Evolutionary conservation across 2,113 vertebrate species (phyloP).

Genomic region (Trematocara zebra): DNA sequence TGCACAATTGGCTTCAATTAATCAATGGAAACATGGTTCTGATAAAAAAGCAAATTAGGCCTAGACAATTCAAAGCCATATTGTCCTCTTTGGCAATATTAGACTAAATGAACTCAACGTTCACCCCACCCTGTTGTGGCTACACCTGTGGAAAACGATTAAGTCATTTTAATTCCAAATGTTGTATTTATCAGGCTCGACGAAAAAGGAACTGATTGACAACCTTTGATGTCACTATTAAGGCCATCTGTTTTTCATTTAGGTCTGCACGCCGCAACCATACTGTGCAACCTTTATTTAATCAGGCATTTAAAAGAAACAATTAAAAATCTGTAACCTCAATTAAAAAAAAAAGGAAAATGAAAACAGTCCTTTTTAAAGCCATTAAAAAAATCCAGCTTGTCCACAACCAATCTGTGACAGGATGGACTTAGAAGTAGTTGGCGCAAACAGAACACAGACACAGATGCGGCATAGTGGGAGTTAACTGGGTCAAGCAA

Average conservation of each 20-base stretch:
- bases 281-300: constrained; percentile 21
- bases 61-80: background rate
- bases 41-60: constrained; percentile 11
- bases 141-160: constrained; percentile 46
- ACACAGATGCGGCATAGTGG: background rate
- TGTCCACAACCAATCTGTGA: background rate
- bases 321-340: background rate
- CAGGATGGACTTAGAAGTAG: background rate
- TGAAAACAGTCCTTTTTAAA: background rate
- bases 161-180: constrained; percentile 18
- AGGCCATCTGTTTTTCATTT: constrained; percentile 28
- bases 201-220: background rate
- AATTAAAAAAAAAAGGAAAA: background rate
- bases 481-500: constrained; percentile 25
- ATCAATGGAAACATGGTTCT: constrained; percentile 26
- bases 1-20: constrained; percentile 40
- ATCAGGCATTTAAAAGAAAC: background rate
- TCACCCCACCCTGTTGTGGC: constrained; percentile 7
- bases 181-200: background rate
- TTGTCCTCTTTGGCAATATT: constrained; percentile 34
- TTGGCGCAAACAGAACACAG: background rate
- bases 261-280: background rate
- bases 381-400: background rate
- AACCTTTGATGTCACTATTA: background rate
- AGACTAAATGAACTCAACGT: constrained; percentile 5